Conservation (phyloP, 2,113 vertebrate genomes). For the Rhinichthys klamathensis region DNA sequence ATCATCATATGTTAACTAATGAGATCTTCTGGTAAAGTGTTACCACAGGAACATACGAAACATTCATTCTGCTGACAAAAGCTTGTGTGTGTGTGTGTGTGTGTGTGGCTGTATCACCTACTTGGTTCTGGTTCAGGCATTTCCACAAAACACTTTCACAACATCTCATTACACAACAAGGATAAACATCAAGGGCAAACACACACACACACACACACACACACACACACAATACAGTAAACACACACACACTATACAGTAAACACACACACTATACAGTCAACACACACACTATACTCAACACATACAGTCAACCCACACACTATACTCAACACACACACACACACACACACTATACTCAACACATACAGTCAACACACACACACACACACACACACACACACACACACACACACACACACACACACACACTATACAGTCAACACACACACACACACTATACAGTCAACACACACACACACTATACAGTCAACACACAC, state of each 20-base stretch:
- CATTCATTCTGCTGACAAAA: background rate
- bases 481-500: too few relatives aligned
- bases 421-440: too few relatives aligned
- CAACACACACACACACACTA: background rate
- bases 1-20: too few relatives aligned
- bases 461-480: background rate
- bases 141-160: conserved; percentile 50
- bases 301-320: too few relatives aligned
- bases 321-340: background rate
- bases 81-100: background rate
- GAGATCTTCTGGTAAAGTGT: too few relatives aligned
- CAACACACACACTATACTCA: too few relatives aligned
- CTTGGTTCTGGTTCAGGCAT: conserved; percentile 46
- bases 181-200: background rate
- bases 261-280: too few relatives aligned
- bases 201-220: background rate
- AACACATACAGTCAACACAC: background rate
- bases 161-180: conserved; percentile 47
- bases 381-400: background rate
- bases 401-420: too few relatives aligned
- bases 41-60: too few relatives aligned
- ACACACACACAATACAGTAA: too few relatives aligned
- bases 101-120: conserved; percentile 9
- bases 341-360: too few relatives aligned
- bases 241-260: too few relatives aligned